phyloP scores from a whole-genome alignment of 2,113 vertebrate species.

The Hiodon alosoides region DNA sequence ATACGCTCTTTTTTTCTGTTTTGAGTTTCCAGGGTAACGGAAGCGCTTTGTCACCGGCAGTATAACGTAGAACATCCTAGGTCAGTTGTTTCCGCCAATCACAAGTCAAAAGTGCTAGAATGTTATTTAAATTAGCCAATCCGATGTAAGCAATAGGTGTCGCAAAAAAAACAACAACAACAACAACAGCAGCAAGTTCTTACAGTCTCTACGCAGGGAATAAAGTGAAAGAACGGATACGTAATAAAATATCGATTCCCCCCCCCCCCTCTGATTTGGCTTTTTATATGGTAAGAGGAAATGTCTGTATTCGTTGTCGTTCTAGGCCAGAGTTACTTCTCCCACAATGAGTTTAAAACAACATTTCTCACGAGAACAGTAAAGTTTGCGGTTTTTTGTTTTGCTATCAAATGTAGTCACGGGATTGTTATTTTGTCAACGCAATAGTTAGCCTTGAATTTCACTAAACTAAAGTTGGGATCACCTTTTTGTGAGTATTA shows the following conservation, averaged over 20 bases:
- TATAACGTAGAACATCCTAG: neutral
- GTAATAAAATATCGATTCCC: no score
- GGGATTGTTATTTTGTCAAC: no score
- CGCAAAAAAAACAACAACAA: constrained; percentile 26
- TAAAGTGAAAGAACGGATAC: constrained; percentile 8
- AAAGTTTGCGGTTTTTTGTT: no score
- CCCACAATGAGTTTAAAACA: no score
- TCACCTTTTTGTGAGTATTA: no score
- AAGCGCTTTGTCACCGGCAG: constrained; percentile 25
- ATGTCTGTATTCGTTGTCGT: neutral
- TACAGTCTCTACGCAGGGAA: neutral
- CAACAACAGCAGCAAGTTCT: neutral
- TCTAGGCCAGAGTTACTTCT: no score
- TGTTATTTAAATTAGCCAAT: constrained; percentile 42
- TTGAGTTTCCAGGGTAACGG: neutral
- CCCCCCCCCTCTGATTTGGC: neutral
- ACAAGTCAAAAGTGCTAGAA: neutral
- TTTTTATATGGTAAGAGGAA: constrained; percentile 39
- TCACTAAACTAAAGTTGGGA: no score
- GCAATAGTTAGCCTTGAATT: no score
- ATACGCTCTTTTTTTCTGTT: no score
- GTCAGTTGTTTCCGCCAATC: constrained; percentile 33
- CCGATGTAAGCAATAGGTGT: constrained; percentile 8
- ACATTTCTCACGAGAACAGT: no score
- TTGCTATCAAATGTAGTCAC: no score